These are phyloP conservation scores for Tipula vernalis DNA, from an alignment of 2,888 invertebrate genomes.

Conservation along the genomic window DNA sequence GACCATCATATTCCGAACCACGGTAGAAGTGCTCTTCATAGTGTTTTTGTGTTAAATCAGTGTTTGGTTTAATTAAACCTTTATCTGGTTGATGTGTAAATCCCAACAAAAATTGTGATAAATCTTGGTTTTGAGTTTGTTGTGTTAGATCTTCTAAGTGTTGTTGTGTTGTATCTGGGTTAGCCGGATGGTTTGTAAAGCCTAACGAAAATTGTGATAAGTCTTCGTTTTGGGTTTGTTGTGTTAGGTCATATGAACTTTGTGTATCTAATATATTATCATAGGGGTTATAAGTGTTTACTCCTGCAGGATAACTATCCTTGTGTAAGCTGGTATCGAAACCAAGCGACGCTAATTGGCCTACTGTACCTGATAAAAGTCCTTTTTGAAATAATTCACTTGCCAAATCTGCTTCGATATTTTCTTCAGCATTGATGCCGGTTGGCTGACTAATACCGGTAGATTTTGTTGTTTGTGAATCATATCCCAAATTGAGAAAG, in stretches of 20 bases:
- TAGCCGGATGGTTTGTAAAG: not conserved
- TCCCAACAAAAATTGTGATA: not conserved
- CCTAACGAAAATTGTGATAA: not conserved
- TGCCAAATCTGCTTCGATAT: not conserved
- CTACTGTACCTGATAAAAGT: not conserved
- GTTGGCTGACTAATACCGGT: not conserved
- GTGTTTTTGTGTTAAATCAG: not conserved
- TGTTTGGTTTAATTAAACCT: not conserved
- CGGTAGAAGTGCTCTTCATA: not conserved
- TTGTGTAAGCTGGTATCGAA: not conserved
- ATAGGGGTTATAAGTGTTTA: not conserved
- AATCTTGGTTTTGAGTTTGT: slow-evolving; percentile 8
- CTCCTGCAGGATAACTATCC: not conserved
- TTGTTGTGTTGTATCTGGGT: not conserved
- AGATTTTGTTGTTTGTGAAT: not conserved
- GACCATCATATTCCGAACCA: not conserved
- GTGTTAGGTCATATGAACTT: not conserved
- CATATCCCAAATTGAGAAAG: not conserved
- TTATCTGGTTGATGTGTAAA: not conserved
- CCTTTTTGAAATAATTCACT: not conserved
- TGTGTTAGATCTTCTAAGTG: not conserved
- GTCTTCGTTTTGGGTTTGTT: slow-evolving; percentile 7
- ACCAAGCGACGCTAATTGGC: not conserved
- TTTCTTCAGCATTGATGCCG: not conserved
- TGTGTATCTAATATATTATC: not conserved